These are phyloP conservation scores for Ormyrus rosae DNA, from an alignment of 2,888 invertebrate genomes.

Conservation along the genomic window DNA sequence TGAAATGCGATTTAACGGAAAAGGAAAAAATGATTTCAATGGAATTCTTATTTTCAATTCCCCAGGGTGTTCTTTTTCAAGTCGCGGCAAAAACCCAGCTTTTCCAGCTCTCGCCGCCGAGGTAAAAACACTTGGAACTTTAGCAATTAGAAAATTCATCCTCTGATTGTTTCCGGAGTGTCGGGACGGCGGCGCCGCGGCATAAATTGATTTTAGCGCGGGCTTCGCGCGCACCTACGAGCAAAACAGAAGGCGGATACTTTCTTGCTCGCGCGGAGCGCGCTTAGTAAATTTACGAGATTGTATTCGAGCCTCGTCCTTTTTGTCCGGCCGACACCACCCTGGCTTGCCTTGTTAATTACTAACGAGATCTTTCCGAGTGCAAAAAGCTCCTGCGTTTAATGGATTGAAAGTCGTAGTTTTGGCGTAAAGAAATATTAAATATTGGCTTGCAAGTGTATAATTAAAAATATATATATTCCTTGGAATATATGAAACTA, in stretches of 20 bases:
- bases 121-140: constrained; percentile 11
- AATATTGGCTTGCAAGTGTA: too few species aligned
- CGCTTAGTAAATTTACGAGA: constrained; percentile 68
- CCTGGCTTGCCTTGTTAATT: constrained; percentile 66
- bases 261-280: constrained; percentile 65
- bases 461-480: too few species aligned
- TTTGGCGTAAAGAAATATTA: too few species aligned
- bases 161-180: constrained; percentile 26
- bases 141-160: constrained; percentile 35
- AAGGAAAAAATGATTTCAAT: too few species aligned
- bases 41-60: too few species aligned
- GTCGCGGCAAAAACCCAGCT: too few species aligned
- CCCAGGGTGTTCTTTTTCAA: too few species aligned
- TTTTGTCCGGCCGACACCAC: constrained; percentile 60
- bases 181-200: constrained; percentile 8
- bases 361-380: constrained; percentile 52
- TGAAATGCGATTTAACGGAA: too few species aligned
- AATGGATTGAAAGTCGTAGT: too few species aligned
- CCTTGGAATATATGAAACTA: too few species aligned
- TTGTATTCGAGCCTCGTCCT: constrained; percentile 64
- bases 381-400: constrained; percentile 3
- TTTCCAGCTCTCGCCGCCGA: too few species aligned
- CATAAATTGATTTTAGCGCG: constrained; percentile 56
- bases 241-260: constrained; percentile 63
- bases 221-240: constrained; percentile 46